Evolutionary conservation across 1,140 invertebrate species (phyloP), one percentile per base, ranked within the genome.

Genomic region (Harlomillsia oculata): DNA sequence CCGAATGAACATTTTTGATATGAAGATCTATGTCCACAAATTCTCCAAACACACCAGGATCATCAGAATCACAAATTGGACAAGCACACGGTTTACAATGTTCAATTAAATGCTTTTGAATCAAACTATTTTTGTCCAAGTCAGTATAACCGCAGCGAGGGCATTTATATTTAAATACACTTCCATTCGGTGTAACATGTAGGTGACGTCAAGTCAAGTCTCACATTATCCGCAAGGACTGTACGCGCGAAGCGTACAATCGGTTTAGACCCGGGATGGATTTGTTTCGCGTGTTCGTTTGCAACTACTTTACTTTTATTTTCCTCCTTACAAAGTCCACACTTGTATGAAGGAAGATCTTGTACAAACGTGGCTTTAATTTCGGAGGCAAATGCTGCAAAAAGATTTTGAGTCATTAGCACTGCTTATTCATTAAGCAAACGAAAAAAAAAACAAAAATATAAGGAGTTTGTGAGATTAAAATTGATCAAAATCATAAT

Each of bases 61-160:
- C n/a, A 14, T 18, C 46, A n/a, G 34, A 28, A 26, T 45, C 34
- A 34, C 56, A 58, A 14, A 40, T 26, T 0, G 56, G 56, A 26
- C 56, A 58, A 20, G 23, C n/a, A 25, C 44, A 58, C 8, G 46
- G 16, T 26, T 50, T 26, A n/a, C 51, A 21, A 46, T 58, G 56
- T 14, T 26, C 37, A 2, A 40, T 25, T 16, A 58, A 45, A 45
- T 58, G 56, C 23, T 40, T 44, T 5, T 30, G 45, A 11, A 26
- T 30, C 28, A 58, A 21, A n/a, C 14, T 25, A 16, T 58, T 37
- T 21, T 20, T 21, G 34, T 52, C 37, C n/a, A 36, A 26, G 3
- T 18, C 37, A 16, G 44, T 26, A 16, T 37, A 58, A 14, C 23
- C 21, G 29, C 56, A 58, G n/a, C 30, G 30, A 1, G 56, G 56